Percentiles rank a stretch among this genome's conserved stretches.
phyloP scores from a whole-genome alignment of 2,113 vertebrate species.

The Tragelaphus strepsiceros region DNA sequence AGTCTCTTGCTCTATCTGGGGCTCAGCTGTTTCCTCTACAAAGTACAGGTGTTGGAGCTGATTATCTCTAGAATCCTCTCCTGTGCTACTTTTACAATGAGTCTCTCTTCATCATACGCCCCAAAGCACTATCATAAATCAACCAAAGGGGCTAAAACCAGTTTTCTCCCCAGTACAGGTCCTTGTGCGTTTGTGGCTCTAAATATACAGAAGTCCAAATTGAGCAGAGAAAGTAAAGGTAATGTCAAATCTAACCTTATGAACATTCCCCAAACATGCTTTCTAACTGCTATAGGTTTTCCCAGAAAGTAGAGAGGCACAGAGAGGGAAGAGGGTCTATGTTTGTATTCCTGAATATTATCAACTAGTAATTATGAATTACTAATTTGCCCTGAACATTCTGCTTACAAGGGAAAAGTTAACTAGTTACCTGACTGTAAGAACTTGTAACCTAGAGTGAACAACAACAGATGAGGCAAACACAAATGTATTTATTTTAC shows the following conservation, averaged over 20 bases:
- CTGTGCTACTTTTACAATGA: background rate
- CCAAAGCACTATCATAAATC: background rate
- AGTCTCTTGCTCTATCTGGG: background rate
- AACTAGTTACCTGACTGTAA: background rate
- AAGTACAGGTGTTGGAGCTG: background rate
- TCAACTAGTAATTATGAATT: background rate
- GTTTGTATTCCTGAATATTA: background rate
- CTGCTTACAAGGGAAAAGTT: constrained; percentile 4
- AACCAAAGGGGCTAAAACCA: background rate
- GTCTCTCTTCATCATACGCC: background rate
- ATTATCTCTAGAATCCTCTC: background rate
- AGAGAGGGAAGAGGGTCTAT: background rate
- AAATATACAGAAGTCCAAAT: background rate
- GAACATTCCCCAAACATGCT: background rate
- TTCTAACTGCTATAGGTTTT: background rate
- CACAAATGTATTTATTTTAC: background rate
- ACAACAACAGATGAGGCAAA: background rate
- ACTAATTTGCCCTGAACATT: background rate
- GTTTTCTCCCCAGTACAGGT: background rate
- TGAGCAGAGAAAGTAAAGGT: background rate
- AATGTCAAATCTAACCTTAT: background rate
- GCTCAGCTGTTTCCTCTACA: background rate
- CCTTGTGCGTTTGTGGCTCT: background rate
- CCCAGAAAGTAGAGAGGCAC: background rate
- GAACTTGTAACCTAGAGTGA: background rate